Conservation (phyloP, 2,113 vertebrate species). For the Oxygymnocypris stewartii region DNA sequence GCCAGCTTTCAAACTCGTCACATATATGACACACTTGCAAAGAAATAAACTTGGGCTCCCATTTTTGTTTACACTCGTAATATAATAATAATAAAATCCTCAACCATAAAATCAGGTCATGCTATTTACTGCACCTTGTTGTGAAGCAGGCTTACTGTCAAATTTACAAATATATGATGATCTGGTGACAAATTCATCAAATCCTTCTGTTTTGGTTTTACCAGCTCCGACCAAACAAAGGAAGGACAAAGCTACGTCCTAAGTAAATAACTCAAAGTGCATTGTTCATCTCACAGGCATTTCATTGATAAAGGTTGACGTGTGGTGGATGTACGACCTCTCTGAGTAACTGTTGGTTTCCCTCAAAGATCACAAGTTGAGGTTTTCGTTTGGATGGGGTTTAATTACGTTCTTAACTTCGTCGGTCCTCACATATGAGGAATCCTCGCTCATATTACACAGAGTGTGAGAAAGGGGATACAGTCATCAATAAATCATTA, state of each 20-base stretch:
- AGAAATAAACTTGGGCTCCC: not conserved
- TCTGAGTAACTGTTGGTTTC: not conserved
- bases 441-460: slow-evolving; percentile 31
- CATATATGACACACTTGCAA: not conserved
- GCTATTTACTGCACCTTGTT: not conserved
- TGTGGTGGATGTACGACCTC: not conserved
- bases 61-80: not conserved
- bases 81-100: not conserved
- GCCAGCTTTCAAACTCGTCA: slow-evolving; percentile 9
- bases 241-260: slow-evolving; percentile 5
- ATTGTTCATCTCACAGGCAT: not conserved
- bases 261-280: slow-evolving; percentile 1
- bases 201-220: slow-evolving; percentile 10
- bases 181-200: not conserved
- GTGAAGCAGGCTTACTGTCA: slow-evolving; percentile 9
- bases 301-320: slow-evolving; percentile 24
- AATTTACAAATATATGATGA: slow-evolving; percentile 9
- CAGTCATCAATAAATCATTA: slow-evolving; percentile 51
- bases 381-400: slow-evolving; percentile 4
- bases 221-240: not conserved
- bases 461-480: slow-evolving; percentile 47
- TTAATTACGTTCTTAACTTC: slow-evolving; percentile 36
- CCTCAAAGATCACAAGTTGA: slow-evolving; percentile 28
- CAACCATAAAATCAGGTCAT: slow-evolving; percentile 4
- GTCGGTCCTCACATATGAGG: not conserved